Percentiles rank a stretch among this genome's conserved stretches.
Evolutionary conservation across 2,888 invertebrate genomes (phyloP).

Genomic region (Cataglyphis albicans): DNA sequence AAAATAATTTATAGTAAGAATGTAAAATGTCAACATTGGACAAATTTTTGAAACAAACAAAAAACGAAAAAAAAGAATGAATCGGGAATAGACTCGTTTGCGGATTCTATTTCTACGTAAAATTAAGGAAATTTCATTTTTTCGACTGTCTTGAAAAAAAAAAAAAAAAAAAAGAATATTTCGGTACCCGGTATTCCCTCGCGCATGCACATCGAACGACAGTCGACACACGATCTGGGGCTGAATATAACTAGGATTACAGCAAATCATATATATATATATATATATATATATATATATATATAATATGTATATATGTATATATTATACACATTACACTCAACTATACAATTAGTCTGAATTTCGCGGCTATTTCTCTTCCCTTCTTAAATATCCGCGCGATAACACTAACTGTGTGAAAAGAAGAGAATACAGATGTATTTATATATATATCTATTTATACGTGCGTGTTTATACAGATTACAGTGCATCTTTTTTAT

Average conservation of each 20-base stretch:
- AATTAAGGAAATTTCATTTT: not conserved
- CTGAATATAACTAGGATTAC: conserved; percentile 57
- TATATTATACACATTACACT: conserved; percentile 59
- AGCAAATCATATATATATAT: conserved; percentile 22
- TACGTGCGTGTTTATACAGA: conserved; percentile 52
- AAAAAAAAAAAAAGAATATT: conserved; percentile 8
- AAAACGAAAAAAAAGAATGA: not conserved
- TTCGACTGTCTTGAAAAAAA: not conserved
- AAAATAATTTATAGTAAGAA: not conserved
- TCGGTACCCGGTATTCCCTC: conserved; percentile 66
- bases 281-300: conserved; percentile 14
- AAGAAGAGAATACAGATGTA: conserved; percentile 58
- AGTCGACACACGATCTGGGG: conserved; percentile 57
- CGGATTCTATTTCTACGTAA: not conserved
- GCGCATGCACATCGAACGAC: conserved; percentile 62
- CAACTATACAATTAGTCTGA: conserved; percentile 69
- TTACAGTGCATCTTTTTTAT: conserved; percentile 17
- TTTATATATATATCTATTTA: conserved; percentile 58
- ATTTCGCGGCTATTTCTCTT: conserved; percentile 54
- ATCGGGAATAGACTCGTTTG: not conserved
- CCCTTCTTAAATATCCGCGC: conserved; percentile 40
- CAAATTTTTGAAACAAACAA: not conserved
- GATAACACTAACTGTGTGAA: conserved; percentile 78
- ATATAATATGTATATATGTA: not conserved
- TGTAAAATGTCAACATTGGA: not conserved